These are phyloP conservation scores for Crenuchus spilurus DNA, from an alignment of 2,797 vertebrate species.

Conservation along the genomic window DNA sequence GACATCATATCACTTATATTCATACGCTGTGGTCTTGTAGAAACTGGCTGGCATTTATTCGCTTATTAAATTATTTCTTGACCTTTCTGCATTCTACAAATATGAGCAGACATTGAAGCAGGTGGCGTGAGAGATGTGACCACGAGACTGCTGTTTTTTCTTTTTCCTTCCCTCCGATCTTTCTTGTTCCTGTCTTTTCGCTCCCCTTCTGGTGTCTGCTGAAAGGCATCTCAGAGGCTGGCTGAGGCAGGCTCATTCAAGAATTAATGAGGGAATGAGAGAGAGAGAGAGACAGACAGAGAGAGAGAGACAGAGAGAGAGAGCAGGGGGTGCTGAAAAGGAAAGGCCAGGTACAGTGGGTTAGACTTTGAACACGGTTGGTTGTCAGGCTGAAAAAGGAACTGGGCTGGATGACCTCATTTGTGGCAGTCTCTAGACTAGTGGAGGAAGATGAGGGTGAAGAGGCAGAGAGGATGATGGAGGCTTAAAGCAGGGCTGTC, in stretches of 20 bases:
- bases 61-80: neutral
- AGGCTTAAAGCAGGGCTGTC: conserved; percentile 57
- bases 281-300: conserved; percentile 17
- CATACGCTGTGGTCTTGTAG: neutral
- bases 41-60: neutral
- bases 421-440: conserved; percentile 72
- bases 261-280: conserved; percentile 47
- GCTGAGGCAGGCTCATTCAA: conserved; percentile 63
- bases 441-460: conserved; percentile 42
- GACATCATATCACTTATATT: neutral
- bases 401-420: conserved; percentile 75
- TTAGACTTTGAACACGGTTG: conserved; percentile 79
- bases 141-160: neutral
- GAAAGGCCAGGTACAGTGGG: conserved; percentile 77
- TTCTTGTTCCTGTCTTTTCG: conserved; percentile 39
- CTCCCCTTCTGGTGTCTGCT: conserved; percentile 44
- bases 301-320: conserved; percentile 34
- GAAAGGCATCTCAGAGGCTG: conserved; percentile 54
- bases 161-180: neutral
- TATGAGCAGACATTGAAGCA: neutral
- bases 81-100: neutral
- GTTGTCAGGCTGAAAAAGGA: conserved; percentile 67
- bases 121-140: neutral
- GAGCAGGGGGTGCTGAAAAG: conserved; percentile 39
- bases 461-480: neutral